Percentiles rank a stretch among this genome's conserved stretches.
phyloP scores from a whole-genome alignment of 2,797 vertebrate genomes.

The Chrosomus eos region DNA sequence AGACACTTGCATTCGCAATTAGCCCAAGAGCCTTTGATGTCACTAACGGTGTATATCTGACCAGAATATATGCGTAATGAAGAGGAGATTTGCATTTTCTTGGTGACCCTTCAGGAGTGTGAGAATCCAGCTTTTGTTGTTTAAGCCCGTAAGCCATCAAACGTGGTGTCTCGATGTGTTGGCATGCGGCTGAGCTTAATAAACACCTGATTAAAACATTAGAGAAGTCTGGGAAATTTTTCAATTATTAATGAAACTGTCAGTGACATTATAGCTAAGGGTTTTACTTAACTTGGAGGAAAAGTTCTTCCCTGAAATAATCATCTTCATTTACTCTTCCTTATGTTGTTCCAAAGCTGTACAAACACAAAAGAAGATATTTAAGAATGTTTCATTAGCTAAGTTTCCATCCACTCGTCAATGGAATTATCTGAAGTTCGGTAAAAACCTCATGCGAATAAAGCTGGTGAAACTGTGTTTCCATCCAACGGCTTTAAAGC shows the following conservation, averaged over 20 bases:
- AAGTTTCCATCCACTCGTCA: no score
- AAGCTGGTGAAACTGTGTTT: no score
- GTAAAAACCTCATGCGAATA: no score
- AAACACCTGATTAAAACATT: background rate
- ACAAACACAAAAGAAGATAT: no score
- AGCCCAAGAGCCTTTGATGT: background rate
- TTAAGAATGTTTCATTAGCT: no score
- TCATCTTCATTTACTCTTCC: background rate
- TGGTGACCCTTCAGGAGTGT: background rate
- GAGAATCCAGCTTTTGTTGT: background rate
- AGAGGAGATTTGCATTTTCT: background rate
- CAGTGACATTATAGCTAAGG: background rate
- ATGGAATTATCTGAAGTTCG: no score
- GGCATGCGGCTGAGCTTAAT: background rate
- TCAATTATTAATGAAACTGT: background rate
- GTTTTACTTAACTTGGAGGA: background rate
- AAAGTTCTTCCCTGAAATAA: background rate
- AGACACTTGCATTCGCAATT: constrained; percentile 19
- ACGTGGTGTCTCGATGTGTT: background rate
- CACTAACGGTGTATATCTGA: background rate
- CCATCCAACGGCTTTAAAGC: no score
- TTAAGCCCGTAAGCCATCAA: background rate
- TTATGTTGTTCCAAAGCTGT: no score
- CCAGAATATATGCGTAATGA: constrained; percentile 11
- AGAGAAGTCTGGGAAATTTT: background rate